Base-by-base conservation (phyloP, 2,113 vertebrate species). In the Paracanthobrama guichenoti region DNA sequence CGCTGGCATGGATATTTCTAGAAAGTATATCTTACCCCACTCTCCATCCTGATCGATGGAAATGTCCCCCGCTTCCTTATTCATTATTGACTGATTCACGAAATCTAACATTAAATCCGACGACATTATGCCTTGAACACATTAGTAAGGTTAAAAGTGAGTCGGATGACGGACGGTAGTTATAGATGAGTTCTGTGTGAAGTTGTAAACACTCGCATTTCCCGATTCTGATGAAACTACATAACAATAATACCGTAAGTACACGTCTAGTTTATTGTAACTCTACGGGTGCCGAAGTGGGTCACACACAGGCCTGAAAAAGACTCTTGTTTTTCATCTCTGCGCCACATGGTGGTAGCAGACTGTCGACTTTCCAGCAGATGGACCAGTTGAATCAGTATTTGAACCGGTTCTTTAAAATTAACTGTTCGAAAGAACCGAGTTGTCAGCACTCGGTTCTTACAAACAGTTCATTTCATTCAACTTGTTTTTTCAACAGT, bases 21-120 rank as follows among this genome's bases (percentile, higher is more conserved):
- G 60, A 64, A 80, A 66, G 4, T 18, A 2, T 28, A 24, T 0
- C 92, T 92, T 88, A 94, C 94, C 94, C 93, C 94, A 94, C 86
- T 95, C 94, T 87, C 90, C 92, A 86, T 92, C 93, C 81, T 93
- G 92, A 73, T 94, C 93, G 81, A 94, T 93, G 48, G 87, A 92
- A 50, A 91, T 89, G 59, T 26, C 69, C 22, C 64, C 91, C 2
- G 84, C 59, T n/a, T 92, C 77, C 59, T 59, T 88, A 14, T 83
- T 89, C n/a, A 88, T 90, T 90, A 90, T 88, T 26, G 84, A 42
- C 11, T 80, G 73, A 84, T 87, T 88, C 35, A 90, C 90, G 9
- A 93, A 87, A 79, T 92, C 73, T 90, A 92, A 89, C 80, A 78
- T 84, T 78, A 90, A 88, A 35, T 89, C 76, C 75, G 90, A 85